A percentile compares a stretch with the other conserved stretches of the same genome.
Evolutionary conservation across 2,888 invertebrate species (phyloP).

Genomic region (Patella caerulea): DNA sequence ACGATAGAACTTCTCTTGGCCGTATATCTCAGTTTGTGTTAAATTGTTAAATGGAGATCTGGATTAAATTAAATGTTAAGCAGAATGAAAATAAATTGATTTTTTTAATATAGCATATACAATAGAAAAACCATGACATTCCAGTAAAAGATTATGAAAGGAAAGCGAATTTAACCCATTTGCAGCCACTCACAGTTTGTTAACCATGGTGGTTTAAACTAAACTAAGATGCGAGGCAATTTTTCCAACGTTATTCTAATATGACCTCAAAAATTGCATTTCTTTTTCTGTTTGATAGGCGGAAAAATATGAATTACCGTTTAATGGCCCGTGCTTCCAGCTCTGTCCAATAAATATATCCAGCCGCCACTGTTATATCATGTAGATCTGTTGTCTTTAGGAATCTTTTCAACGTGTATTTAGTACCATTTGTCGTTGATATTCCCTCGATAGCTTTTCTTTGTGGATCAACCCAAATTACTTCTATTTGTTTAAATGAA

Average conservation of each 20-base stretch:
- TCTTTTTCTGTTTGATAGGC: no score
- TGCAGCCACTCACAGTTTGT: no score
- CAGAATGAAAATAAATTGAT: no score
- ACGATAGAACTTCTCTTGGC: not conserved
- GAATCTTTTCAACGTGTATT: not conserved
- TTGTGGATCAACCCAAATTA: not conserved
- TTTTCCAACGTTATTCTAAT: no score
- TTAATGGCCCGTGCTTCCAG: not conserved
- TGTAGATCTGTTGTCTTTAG: not conserved
- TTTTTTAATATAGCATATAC: no score
- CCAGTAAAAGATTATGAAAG: no score
- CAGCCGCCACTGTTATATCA: not conserved
- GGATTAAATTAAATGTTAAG: not conserved
- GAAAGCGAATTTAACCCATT: no score
- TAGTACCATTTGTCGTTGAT: not conserved
- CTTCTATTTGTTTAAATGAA: no score
- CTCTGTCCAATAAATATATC: not conserved
- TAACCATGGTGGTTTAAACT: no score
- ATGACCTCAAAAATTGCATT: no score
- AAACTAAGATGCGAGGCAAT: no score
- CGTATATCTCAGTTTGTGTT: not conserved
- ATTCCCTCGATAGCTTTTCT: not conserved
- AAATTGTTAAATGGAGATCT: not conserved
- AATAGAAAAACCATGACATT: no score
- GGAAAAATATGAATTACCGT: not conserved